Conservation (phyloP, 2,113 vertebrate species). For the Pteropus alecto region DNA sequence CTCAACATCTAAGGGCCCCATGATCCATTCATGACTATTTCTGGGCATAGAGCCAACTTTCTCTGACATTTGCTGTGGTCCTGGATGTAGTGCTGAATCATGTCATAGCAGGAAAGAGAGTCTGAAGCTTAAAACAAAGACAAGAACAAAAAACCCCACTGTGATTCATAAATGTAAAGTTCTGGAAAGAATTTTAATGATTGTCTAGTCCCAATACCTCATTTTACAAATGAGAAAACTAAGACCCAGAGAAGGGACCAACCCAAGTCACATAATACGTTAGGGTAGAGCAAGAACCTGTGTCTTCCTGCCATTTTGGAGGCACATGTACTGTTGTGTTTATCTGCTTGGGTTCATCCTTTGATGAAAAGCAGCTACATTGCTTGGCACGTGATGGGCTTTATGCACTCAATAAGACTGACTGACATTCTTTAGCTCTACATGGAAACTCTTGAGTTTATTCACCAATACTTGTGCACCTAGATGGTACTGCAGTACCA, state of each 20-base stretch:
- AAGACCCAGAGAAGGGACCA: neutral
- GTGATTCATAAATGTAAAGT: neutral
- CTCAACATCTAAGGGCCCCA: rapidly evolving
- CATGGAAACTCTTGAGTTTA: neutral
- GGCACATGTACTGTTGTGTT: neutral
- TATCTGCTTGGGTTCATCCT: neutral
- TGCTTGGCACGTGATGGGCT: neutral
- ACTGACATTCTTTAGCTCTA: neutral
- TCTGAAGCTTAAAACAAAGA: neutral
- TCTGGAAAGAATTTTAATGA: neutral
- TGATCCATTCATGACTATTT: neutral
- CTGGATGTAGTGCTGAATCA: neutral
- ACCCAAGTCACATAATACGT: neutral
- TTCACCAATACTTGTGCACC: neutral
- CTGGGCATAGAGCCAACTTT: neutral
- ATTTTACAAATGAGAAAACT: neutral
- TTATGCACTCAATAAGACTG: neutral
- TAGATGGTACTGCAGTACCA: neutral
- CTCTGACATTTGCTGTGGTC: neutral
- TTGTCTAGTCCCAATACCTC: neutral
- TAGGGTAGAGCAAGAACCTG: neutral
- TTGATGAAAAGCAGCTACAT: neutral
- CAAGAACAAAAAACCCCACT: neutral
- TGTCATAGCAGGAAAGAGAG: neutral
- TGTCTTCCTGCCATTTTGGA: neutral